phyloP scores from a whole-genome alignment of 1,140 invertebrate species.

The Nilaparvata lugens region DNA sequence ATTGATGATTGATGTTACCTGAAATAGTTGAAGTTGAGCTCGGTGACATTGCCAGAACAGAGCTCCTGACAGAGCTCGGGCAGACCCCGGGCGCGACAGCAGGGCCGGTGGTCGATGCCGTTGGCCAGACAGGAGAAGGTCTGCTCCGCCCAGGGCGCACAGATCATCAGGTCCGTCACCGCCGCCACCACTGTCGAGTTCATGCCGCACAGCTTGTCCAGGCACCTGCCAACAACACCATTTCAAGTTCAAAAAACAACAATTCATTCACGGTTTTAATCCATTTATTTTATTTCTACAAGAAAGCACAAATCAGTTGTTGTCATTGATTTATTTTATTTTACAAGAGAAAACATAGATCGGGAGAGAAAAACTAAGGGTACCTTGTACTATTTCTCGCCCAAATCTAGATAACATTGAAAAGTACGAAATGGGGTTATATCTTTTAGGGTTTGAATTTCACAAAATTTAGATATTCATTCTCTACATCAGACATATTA shows the following conservation, averaged over 20 bases:
- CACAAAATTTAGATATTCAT: too few species aligned
- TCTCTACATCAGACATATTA: too few species aligned
- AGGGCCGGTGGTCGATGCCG: constrained; percentile 69
- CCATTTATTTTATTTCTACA: background rate
- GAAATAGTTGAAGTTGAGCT: constrained; percentile 67
- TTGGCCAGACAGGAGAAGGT: constrained; percentile 72
- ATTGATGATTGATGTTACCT: too few species aligned
- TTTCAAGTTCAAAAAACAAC: background rate
- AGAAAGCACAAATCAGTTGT: too few species aligned
- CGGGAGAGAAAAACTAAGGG: too few species aligned
- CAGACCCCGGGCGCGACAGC: constrained; percentile 62
- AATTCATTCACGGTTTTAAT: too few species aligned
- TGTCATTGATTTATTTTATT: too few species aligned
- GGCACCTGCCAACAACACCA: constrained; percentile 39
- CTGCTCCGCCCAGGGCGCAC: constrained; percentile 68
- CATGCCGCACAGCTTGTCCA: constrained; percentile 70
- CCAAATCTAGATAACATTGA: too few species aligned
- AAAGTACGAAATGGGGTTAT: too few species aligned
- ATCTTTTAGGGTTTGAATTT: too few species aligned
- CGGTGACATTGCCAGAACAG: constrained; percentile 67
- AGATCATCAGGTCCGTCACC: constrained; percentile 70
- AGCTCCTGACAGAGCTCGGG: constrained; percentile 61
- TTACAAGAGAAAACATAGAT: too few species aligned
- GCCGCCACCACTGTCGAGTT: constrained; percentile 47
- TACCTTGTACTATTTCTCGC: too few species aligned